Percentiles rank a stretch among this genome's conserved stretches.
These are phyloP conservation scores for Parazoanthus darwini DNA, from an alignment of 92 coral and sea anemone species.

Conservation along the genomic window DNA sequence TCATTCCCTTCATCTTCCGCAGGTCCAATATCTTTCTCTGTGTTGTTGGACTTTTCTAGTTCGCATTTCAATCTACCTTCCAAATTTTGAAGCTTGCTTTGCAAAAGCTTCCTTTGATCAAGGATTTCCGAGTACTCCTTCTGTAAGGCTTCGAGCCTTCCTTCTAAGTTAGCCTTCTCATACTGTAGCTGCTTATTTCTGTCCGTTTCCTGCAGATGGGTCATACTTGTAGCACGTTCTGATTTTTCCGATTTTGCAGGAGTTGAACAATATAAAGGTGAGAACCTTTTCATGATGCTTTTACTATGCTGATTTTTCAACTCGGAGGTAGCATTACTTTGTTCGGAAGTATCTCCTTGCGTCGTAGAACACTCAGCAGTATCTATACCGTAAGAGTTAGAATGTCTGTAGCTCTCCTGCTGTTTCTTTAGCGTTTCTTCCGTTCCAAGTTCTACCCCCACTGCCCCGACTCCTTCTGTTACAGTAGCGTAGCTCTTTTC, in stretches of 20 bases:
- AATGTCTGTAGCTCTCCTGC: neutral
- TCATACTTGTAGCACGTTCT: neutral
- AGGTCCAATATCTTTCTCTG: neutral
- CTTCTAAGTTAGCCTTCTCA: constrained; percentile 74
- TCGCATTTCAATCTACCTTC: constrained; percentile 56
- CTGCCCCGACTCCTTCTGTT: neutral
- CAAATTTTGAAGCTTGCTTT: constrained; percentile 53
- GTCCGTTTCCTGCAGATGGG: constrained; percentile 7
- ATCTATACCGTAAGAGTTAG: neutral
- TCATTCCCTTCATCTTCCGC: constrained; percentile 33
- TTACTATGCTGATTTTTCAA: neutral
- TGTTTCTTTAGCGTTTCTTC: neutral
- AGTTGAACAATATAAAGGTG: constrained; percentile 29
- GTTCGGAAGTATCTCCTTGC: neutral
- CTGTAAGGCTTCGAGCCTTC: constrained; percentile 73
- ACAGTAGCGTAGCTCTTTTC: neutral
- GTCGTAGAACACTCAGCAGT: neutral
- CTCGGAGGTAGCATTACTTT: neutral
- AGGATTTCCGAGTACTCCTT: constrained; percentile 62
- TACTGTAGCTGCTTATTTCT: constrained; percentile 49
- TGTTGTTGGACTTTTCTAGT: constrained; percentile 39
- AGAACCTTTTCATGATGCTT: neutral
- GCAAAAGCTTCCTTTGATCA: constrained; percentile 67
- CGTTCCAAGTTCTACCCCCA: neutral
- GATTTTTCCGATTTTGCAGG: constrained; percentile 13